These are phyloP conservation scores for Microchrysa polita DNA, from an alignment of 2,888 invertebrate genomes.

Conservation along the genomic window DNA sequence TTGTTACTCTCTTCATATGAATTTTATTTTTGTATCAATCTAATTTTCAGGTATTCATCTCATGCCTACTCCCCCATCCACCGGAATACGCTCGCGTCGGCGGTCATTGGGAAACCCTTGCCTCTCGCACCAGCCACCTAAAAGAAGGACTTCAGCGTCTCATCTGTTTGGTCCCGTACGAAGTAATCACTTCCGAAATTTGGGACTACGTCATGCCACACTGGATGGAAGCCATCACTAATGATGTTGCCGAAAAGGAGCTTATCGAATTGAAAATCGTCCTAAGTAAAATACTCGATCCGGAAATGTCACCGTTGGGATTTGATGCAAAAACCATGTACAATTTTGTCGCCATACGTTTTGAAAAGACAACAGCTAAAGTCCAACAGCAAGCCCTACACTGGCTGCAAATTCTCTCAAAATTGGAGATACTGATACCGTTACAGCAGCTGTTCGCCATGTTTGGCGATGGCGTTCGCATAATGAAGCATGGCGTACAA, in stretches of 20 bases:
- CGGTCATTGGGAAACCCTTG: slow-evolving; percentile 94
- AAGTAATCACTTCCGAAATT: slow-evolving; percentile 93
- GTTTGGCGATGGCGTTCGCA: slow-evolving; percentile 86
- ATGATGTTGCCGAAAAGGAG: slow-evolving; percentile 90
- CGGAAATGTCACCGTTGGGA: slow-evolving; percentile 93
- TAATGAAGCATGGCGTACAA: slow-evolving; percentile 71
- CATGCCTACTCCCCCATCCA: slow-evolving; percentile 95
- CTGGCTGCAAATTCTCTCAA: slow-evolving; percentile 88
- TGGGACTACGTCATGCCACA: slow-evolving; percentile 99
- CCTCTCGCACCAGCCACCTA: slow-evolving; percentile 87
- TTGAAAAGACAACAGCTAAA: slow-evolving; percentile 80
- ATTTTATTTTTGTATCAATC: background rate
- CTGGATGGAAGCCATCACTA: slow-evolving; percentile 98
- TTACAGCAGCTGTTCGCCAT: slow-evolving; percentile 86
- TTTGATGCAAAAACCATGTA: slow-evolving; percentile 96
- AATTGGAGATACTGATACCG: slow-evolving; percentile 90
- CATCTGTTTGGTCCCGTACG: slow-evolving; percentile 96
- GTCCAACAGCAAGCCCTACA: slow-evolving; percentile 88
- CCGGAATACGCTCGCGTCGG: slow-evolving; percentile 95
- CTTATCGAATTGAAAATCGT: slow-evolving; percentile 84
- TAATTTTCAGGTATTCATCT: slow-evolving; percentile 77
- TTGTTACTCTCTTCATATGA: too few species aligned
- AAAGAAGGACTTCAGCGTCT: slow-evolving; percentile 94
- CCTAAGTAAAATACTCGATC: slow-evolving; percentile 92
- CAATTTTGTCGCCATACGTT: slow-evolving; percentile 88